phyloP scores from a whole-genome alignment of 2,888 invertebrate species.

The Odontothrips loti region DNA sequence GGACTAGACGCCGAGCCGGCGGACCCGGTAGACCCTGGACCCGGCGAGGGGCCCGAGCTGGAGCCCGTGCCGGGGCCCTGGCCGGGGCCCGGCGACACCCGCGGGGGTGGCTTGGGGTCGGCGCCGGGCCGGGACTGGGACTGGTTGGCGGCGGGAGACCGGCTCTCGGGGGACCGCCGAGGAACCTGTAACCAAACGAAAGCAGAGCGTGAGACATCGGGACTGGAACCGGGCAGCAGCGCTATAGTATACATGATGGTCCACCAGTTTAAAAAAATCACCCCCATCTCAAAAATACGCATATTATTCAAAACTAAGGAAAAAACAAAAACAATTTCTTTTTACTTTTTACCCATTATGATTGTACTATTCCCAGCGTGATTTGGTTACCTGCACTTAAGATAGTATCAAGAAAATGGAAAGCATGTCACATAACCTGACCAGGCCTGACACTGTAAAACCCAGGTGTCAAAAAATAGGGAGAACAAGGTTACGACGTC shows the following conservation, averaged over 20 bases:
- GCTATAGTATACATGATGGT: too few species aligned
- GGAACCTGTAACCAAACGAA: neutral
- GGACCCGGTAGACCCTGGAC: conserved; percentile 50
- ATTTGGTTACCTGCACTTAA: too few species aligned
- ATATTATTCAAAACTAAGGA: too few species aligned
- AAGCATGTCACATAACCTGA: too few species aligned
- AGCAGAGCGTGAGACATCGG: neutral
- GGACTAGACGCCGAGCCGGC: conserved; percentile 28
- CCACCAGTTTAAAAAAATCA: too few species aligned
- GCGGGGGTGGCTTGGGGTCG: conserved; percentile 35
- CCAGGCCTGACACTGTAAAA: neutral
- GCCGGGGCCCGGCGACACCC: conserved; percentile 44
- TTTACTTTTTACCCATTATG: neutral
- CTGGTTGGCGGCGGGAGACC: conserved; percentile 33
- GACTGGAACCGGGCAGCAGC: too few species aligned
- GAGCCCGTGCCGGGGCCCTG: conserved; percentile 40
- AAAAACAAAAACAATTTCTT: too few species aligned
- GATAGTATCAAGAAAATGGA: too few species aligned
- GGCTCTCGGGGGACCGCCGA: neutral
- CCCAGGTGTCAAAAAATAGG: too few species aligned
- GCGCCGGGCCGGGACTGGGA: conserved; percentile 42
- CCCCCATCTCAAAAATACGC: too few species aligned
- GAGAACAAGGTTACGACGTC: too few species aligned
- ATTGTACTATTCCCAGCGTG: too few species aligned
- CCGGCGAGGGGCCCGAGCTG: conserved; percentile 40